Evolutionary conservation across 2,113 vertebrate genomes (phyloP), one percentile per base, ranked within the genome.

Genomic region (Arothron firmamentum): DNA sequence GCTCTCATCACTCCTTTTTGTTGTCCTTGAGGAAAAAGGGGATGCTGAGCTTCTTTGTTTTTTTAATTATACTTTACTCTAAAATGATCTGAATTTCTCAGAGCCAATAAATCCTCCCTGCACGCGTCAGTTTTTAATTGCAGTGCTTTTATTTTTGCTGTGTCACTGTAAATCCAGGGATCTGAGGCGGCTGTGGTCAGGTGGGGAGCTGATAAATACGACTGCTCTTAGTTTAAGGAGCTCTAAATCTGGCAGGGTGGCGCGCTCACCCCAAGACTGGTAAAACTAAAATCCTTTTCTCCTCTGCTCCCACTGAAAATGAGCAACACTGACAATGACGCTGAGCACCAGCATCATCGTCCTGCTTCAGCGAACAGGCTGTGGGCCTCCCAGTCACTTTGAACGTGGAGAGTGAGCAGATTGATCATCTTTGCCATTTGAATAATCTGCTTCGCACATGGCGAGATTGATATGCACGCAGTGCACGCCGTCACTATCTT

Each of bases 371-470:
- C 54, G 38, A 57, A 74, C 73, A 57, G 61, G 52, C 60, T 0
- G 19, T 18, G 53, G 51, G 68, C 47, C 46, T 38, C 43, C 68
- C 18, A 45, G 48, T 67, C 65, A 43, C 75, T 0, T 59, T n/a
- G 16, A 59, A 70, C 66, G 43, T 3, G 11, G 63, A 73, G 56
- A 67, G 54, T 11, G 54, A 1, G 19, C 57, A 50, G 69, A 78
- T 50, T 76, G 72, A 79, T 79, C 65, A 70, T 69, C 67, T 73
- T 71, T 79, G 52, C 60, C 49, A 63, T 75, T 57, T 74, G 62
- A 77, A 74, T 78, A 80, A 82, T 80, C 79, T 59, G 67, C 58
- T 68, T 70, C 31, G 67, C 1, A 47, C n/a, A 19, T 3, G 23
- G 55, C 16, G 52, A 59, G 69, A 38, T 28, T n/a, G 64, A 52